phyloP scores from a whole-genome alignment of 64 coral and sea anemone species.

The Catalaphyllia jardinei region DNA sequence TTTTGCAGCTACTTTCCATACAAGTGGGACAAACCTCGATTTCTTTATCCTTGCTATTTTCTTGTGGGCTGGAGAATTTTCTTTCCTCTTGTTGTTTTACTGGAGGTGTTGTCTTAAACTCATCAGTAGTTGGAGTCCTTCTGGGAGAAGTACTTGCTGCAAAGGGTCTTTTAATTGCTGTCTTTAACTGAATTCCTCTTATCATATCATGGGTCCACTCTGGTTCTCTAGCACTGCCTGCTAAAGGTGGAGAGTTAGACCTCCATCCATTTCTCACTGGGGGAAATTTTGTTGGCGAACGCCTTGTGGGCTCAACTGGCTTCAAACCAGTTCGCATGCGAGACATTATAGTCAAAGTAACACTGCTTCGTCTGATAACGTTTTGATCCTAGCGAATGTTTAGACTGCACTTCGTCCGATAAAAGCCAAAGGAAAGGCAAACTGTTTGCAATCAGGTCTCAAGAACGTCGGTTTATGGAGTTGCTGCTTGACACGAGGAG shows the following conservation, averaged over 20 bases:
- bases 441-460: neutral
- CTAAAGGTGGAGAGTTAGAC: neutral
- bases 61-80: neutral
- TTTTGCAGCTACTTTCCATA: too few species aligned
- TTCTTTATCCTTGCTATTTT: conserved; percentile 49
- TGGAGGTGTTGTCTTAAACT: neutral
- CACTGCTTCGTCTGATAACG: neutral
- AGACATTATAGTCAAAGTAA: conserved; percentile 6
- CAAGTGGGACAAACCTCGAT: conserved; percentile 7
- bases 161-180: conserved; percentile 21
- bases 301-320: conserved; percentile 15
- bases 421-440: neutral
- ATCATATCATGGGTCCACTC: conserved; percentile 40
- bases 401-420: neutral
- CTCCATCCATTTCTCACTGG: conserved; percentile 20
- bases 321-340: conserved; percentile 54
- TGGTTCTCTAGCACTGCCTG: conserved; percentile 1
- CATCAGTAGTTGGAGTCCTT: conserved; percentile 11
- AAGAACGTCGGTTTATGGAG: neutral
- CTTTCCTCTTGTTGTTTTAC: conserved; percentile 3
- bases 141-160: neutral
- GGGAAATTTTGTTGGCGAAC: conserved; percentile 48
- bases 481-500: neutral
- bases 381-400: neutral
- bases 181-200: conserved; percentile 28